phyloP scores from a whole-genome alignment of 1,140 invertebrate species.

The Neodiprion pinetum region DNA sequence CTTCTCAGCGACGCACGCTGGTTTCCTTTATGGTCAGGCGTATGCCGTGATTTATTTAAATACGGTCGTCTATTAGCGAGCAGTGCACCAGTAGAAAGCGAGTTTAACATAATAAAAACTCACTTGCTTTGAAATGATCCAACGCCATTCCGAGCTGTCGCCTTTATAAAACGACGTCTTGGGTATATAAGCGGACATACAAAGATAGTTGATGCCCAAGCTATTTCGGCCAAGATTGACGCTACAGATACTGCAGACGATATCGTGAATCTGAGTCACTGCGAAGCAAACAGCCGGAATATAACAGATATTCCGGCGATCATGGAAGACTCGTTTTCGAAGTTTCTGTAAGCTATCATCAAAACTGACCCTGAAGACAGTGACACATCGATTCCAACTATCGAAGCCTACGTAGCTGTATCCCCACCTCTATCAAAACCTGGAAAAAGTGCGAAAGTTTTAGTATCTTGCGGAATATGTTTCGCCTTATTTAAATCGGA shows the following conservation, averaged over 20 bases:
- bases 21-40: constrained; percentile 24
- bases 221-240: not conserved
- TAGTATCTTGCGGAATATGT: not conserved
- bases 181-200: not conserved
- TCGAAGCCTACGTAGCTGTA: not conserved
- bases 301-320: not conserved
- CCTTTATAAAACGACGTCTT: not conserved
- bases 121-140: not conserved
- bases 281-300: not conserved
- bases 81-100: constrained; percentile 22
- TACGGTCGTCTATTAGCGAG: constrained; percentile 22
- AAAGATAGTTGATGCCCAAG: not conserved
- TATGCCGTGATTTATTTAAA: constrained; percentile 12
- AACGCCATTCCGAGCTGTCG: not conserved
- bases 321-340: not conserved
- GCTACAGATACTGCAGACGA: not conserved
- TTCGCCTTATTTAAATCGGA: not conserved
- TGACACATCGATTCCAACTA: not conserved
- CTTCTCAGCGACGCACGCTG: not conserved
- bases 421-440: not conserved
- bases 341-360: not conserved
- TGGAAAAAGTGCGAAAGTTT: not conserved
- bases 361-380: not conserved
- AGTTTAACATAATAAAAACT: constrained; percentile 21
- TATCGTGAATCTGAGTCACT: not conserved